These are phyloP conservation scores for Erythrolamprus reginae DNA, from an alignment of 2,113 vertebrate genomes.

Conservation along the genomic window DNA sequence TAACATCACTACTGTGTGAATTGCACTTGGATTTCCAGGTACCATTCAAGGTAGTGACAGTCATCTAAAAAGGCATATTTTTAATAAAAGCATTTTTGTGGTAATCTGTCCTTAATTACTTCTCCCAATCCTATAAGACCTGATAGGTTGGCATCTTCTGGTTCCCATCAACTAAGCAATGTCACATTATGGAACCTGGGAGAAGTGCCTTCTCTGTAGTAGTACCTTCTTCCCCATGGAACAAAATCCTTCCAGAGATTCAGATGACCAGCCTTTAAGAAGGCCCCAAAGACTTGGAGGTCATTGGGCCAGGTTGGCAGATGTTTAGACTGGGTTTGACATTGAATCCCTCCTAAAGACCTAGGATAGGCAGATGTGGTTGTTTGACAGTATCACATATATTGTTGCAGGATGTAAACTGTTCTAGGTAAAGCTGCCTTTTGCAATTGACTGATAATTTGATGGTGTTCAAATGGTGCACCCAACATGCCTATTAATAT, in stretches of 20 bases:
- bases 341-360: neutral
- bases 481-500: no score
- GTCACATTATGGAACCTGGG: neutral
- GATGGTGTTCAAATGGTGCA: neutral
- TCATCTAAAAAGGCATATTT: neutral
- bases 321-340: no score
- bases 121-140: neutral
- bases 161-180: neutral
- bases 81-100: no score
- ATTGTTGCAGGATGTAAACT: neutral
- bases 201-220: neutral
- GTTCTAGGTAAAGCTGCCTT: neutral
- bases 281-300: neutral
- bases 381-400: neutral
- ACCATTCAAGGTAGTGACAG: neutral
- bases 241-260: neutral
- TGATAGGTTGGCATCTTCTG: neutral
- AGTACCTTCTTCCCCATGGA: neutral
- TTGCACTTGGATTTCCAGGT: neutral
- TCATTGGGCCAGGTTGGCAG: neutral
- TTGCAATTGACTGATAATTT: neutral
- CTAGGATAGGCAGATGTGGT: neutral
- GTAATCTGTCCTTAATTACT: neutral
- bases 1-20: neutral
- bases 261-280: neutral